A percentile compares a stretch with the other conserved stretches of the same genome.
phyloP scores from a whole-genome alignment of 2,113 vertebrate genomes.

The Dryoscopus gambensis region DNA sequence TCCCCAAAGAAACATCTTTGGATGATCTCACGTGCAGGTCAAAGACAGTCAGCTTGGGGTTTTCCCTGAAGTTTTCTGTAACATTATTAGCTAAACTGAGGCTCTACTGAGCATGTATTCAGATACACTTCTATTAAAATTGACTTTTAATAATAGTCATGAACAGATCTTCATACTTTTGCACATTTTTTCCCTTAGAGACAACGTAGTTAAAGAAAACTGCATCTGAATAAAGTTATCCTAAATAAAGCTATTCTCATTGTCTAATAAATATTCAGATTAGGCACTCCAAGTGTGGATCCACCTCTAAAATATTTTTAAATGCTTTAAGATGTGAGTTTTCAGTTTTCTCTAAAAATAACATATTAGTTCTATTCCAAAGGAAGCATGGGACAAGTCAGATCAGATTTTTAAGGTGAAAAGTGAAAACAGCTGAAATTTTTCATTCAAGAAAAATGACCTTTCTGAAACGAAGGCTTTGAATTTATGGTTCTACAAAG shows the following conservation, averaged over 20 bases:
- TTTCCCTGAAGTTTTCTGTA: background rate
- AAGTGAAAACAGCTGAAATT: background rate
- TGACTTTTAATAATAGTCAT: background rate
- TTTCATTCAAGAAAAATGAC: background rate
- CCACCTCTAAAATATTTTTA: background rate
- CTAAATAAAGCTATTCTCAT: background rate
- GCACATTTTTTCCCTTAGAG: background rate
- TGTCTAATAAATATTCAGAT: background rate
- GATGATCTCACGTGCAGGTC: background rate
- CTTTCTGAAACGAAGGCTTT: background rate
- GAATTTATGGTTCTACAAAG: rapidly evolving
- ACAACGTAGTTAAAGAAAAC: background rate
- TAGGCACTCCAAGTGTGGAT: background rate
- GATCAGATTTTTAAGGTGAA: background rate
- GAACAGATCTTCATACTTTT: background rate
- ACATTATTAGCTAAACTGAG: background rate
- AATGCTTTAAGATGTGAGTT: background rate
- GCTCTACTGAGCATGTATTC: background rate
- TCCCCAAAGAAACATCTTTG: background rate
- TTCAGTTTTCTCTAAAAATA: background rate
- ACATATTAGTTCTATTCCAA: background rate
- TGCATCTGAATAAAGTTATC: background rate
- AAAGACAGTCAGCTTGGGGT: background rate
- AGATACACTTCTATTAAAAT: background rate
- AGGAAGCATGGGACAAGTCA: background rate